Evolutionary conservation across 1,140 invertebrate genomes (phyloP).

Genomic region (Cyphomyrmex costatus): DNA sequence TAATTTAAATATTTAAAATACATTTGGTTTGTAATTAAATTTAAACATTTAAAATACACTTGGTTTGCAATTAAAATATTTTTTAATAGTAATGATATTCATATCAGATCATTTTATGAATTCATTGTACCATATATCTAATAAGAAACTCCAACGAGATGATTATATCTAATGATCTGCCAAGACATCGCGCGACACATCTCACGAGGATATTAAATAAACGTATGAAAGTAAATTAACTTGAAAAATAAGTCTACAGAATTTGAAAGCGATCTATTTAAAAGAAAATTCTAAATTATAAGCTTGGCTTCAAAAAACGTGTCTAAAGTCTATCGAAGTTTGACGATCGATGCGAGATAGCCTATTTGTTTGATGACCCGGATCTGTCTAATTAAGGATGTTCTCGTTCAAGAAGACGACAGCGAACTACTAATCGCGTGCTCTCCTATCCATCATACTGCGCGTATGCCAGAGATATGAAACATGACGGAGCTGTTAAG

Average conservation of each 20-base stretch:
- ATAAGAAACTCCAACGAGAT: neutral
- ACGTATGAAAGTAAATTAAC: neutral
- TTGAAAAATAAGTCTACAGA: neutral
- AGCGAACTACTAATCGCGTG: conserved; percentile 47
- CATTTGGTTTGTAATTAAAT: neutral
- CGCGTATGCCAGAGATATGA: conserved; percentile 2
- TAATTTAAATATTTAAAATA: too few species aligned
- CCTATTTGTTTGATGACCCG: conserved; percentile 29
- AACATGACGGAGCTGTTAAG: conserved; percentile 27
- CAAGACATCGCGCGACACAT: neutral
- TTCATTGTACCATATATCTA: neutral
- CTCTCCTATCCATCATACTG: conserved; percentile 39
- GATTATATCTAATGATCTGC: neutral
- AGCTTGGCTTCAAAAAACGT: neutral
- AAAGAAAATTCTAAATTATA: conserved; percentile 30
- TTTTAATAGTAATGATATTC: neutral
- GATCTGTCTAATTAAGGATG: conserved; percentile 50
- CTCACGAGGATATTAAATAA: neutral
- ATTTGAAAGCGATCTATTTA: neutral
- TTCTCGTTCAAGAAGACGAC: conserved; percentile 38
- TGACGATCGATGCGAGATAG: conserved; percentile 38
- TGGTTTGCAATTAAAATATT: neutral
- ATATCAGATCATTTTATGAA: neutral
- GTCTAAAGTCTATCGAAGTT: neutral
- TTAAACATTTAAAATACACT: too few species aligned